Percentiles rank a stretch among this genome's conserved stretches.
Evolutionary conservation across 2,888 invertebrate genomes (phyloP).

Genomic region (Drosophila quasianomalipes): DNA sequence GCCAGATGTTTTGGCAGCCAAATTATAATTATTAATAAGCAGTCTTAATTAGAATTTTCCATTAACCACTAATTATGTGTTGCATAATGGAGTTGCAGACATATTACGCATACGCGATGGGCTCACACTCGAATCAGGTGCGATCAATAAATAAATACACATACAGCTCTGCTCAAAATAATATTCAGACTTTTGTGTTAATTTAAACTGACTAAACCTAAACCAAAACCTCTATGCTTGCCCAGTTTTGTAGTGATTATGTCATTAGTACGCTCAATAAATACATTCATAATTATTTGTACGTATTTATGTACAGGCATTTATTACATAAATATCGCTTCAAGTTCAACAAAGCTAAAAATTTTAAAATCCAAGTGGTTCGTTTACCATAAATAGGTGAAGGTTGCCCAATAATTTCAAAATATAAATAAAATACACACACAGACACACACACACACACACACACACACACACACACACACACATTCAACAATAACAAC

Average conservation of each 20-base stretch:
- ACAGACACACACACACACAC: too few species aligned
- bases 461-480: background rate
- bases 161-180: constrained; percentile 4
- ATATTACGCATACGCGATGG: constrained; percentile 46
- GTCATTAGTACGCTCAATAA: background rate
- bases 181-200: background rate
- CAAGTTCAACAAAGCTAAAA: constrained; percentile 8
- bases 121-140: constrained; percentile 19
- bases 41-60: constrained; percentile 64
- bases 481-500: constrained; percentile 23
- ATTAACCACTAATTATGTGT: constrained; percentile 56
- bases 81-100: constrained; percentile 54
- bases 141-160: constrained; percentile 34
- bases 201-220: background rate
- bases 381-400: constrained; percentile 61
- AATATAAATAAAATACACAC: constrained; percentile 40
- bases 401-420: constrained; percentile 68
- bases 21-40: constrained; percentile 69
- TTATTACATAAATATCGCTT: constrained; percentile 4
- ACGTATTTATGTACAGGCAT: background rate
- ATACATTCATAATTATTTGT: background rate
- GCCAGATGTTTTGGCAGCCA: constrained; percentile 18
- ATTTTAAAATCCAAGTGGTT: constrained; percentile 21
- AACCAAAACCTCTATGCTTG: background rate
- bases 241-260: background rate